Evolutionary conservation across 2,888 invertebrate genomes (phyloP), one percentile per base, ranked within the genome.

Genomic region (Drosophila bunnanda): DNA sequence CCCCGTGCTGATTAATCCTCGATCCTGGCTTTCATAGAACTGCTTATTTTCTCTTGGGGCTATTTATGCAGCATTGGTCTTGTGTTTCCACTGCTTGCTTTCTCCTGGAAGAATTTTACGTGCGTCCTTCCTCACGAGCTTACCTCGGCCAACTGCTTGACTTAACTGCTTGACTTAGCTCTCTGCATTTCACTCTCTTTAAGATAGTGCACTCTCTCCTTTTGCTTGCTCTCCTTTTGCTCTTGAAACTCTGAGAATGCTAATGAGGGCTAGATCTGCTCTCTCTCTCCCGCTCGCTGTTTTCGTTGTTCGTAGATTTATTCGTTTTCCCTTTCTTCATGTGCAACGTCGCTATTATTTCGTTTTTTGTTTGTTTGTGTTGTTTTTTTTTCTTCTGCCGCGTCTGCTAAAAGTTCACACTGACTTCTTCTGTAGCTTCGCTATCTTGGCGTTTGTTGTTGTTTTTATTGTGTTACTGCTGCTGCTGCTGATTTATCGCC

Each of bases 241-340:
- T 41, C 32, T 56, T 48, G 32, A 17, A 20, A 22, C 2, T 1
- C 43, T 15, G 38, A n/a, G 39, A 17, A 60, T 64, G 38, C 34
- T 64, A 64, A 64, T 34, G 9, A 50, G 48, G 13, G 20, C 13
- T 30, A 13, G 32, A 32, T 15, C 17, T 22, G 60, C 34, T 64
- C 34, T 64, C 64, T 50, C 15, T 1, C 39, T 64, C 50, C 69
- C 17, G 32, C 58, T 65, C 56, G 60, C 55, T 20, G 61, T 54
- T 34, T 50, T 75, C 66, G 58, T 72, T 68, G 66, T 80, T 83
- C 56, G 75, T 71, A 67, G 34, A 44, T 67, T 55, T 69, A 72
- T 83, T 84, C 74, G 78, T 69, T 83, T 83, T 72, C 74, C 73
- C 78, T 65, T 73, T 64, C 53, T 58, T 25, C 43, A 50, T 50